Percentiles rank a stretch among this genome's conserved stretches.
Conservation (phyloP, 30 jellyfish, hydroid and myxozoan genomes). For the Nemopilema nomurai region DNA sequence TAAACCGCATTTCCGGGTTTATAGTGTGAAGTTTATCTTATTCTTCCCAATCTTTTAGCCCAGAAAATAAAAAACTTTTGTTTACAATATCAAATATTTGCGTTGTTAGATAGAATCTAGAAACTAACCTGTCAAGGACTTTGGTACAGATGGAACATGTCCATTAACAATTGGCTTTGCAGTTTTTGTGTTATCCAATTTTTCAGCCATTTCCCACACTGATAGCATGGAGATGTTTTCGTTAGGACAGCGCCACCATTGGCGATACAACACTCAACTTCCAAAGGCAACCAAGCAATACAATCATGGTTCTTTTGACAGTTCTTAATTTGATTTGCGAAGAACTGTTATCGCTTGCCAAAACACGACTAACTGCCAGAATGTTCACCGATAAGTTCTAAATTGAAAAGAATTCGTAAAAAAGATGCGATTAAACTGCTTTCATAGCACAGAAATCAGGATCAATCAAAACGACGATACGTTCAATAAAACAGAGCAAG, state of each 20-base stretch:
- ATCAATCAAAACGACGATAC: no score
- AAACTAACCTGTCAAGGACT: slow-evolving; percentile 33
- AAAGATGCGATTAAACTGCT: background rate
- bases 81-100: no score
- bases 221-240: background rate
- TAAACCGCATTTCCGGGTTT: background rate
- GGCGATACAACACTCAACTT: background rate
- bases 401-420: slow-evolving; percentile 1
- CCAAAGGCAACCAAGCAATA: slow-evolving; percentile 2
- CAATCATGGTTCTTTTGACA: slow-evolving; percentile 14
- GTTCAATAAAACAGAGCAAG: background rate
- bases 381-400: background rate
- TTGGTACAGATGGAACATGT: slow-evolving; percentile 58
- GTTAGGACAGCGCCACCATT: background rate
- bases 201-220: slow-evolving; percentile 13
- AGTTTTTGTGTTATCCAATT: background rate
- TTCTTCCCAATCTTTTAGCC: background rate
- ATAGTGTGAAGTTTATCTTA: background rate
- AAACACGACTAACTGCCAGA: background rate
- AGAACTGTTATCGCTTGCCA: slow-evolving; percentile 6
- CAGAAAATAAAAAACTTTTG: background rate
- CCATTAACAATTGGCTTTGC: slow-evolving; percentile 46
- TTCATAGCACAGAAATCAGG: background rate
- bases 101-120: background rate
- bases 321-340: background rate